Conservation (phyloP, 2,797 vertebrate species). For the Amblyraja radiata region DNA sequence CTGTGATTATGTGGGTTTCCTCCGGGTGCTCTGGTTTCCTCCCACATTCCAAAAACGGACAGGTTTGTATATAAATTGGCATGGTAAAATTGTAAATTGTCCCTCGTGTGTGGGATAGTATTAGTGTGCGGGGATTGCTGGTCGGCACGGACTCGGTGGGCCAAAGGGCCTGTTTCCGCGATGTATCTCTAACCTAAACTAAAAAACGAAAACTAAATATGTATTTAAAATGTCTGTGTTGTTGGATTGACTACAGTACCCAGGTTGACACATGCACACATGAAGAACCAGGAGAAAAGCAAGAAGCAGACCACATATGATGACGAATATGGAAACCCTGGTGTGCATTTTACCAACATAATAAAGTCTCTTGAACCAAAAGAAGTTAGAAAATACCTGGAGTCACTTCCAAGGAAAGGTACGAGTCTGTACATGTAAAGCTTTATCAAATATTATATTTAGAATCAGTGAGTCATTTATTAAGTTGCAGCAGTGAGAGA, state of each 20-base stretch:
- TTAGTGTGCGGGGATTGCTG: too few species aligned
- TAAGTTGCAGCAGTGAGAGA: neutral
- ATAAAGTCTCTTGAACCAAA: constrained; percentile 52
- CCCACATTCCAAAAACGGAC: too few species aligned
- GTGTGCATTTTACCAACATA: constrained; percentile 48
- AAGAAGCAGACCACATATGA: constrained; percentile 58
- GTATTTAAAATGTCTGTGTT: neutral
- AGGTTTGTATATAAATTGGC: too few species aligned
- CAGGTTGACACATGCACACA: constrained; percentile 52
- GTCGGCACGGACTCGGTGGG: too few species aligned
- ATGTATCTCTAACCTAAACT: too few species aligned
- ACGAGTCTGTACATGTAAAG: constrained; percentile 21
- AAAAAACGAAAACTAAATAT: neutral
- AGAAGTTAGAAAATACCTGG: constrained; percentile 53
- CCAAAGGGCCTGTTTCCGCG: too few species aligned
- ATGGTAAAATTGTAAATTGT: too few species aligned
- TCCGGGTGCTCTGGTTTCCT: too few species aligned
- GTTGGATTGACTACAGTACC: constrained; percentile 54
- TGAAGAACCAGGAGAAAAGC: constrained; percentile 50
- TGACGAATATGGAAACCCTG: constrained; percentile 56
- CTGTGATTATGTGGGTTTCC: too few species aligned
- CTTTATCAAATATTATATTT: neutral
- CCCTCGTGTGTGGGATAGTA: too few species aligned
- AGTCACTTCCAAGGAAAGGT: constrained; percentile 55
- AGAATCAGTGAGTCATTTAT: too few species aligned